Conservation (phyloP, 2,888 invertebrate species). For the Lycia hirtaria region DNA sequence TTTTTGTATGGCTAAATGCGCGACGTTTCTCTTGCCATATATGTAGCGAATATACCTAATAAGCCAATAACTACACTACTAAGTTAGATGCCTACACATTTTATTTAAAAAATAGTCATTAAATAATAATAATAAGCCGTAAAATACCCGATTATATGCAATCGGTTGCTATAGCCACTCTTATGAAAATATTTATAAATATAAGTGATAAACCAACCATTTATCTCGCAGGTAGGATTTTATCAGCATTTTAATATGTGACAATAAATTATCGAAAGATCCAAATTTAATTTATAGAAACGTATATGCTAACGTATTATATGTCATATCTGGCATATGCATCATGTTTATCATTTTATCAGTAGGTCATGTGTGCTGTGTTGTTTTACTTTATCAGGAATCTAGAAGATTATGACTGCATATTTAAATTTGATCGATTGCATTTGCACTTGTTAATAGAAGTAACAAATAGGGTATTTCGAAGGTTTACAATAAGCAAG, state of each 20-base stretch:
- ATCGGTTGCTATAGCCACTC: slow-evolving; percentile 20
- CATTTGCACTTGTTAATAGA: no score
- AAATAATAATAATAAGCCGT: background rate
- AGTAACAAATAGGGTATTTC: no score
- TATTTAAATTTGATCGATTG: background rate
- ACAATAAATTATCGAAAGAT: slow-evolving; percentile 8
- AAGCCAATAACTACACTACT: no score
- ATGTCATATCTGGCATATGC: no score
- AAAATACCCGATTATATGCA: slow-evolving; percentile 1
- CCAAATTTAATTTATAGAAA: slow-evolving; percentile 9
- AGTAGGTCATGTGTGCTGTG: no score
- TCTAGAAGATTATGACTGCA: background rate
- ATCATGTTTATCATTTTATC: background rate
- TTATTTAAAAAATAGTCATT: no score
- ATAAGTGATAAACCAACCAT: background rate
- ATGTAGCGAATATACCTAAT: no score
- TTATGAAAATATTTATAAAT: background rate
- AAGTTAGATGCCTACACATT: no score
- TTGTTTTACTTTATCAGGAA: background rate
- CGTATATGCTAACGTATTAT: background rate
- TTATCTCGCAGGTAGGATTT: background rate
- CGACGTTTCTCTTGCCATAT: no score
- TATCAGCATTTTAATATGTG: slow-evolving; percentile 6
- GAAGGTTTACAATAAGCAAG: no score
- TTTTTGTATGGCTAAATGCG: no score